Base-by-base conservation (phyloP, 2,797 vertebrate genomes). In the Sebastes kiyomatsui region DNA sequence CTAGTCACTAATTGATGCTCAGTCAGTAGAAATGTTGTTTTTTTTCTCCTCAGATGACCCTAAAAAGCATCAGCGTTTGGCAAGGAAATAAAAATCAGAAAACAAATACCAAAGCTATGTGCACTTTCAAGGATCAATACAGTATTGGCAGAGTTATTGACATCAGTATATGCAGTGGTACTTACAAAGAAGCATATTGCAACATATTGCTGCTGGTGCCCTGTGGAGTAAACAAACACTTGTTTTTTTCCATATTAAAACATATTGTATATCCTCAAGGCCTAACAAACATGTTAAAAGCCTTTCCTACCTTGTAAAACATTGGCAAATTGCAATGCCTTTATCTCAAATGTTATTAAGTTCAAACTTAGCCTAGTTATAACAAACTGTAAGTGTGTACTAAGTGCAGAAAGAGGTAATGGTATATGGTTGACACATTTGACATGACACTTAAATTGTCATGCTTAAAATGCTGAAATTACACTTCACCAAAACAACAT, bases 1-100 rank as follows among this genome's bases (percentile, higher is more conserved):
- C 80, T 72, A 11, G 30, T 73, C 80, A 60, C 32, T 84, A 67
- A 85, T 84, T 32, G 7, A 58, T 82, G 65, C 80, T 88, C 75
- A 61, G 75, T 84, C 75, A 56, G 38, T 52, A 42, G 46, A 56
- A 22, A 35, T n/a, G 20, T 9, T 18, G 27, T 11, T 16, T 28
- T 12, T 55, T n/a, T 55, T 72, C 72, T 66, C 69, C 62, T 78
- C 56, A 77, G 35, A 59, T 70, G 79, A 81, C 78, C 76, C 55
- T 10, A 38, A 78, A 49, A 80, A 78, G 54, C 28, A 55, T 25
- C 28, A 32, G 58, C 61, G 8, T 32, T 55, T 68, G 60, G 68
- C 69, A 79, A 38, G 18, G 38, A 60, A 76, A 27, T 28, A 33
- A 49, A 60, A 27, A 23, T 72, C 52, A 56, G 23, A 77, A 72